A percentile compares a stretch with the other conserved stretches of the same genome.
Conservation (phyloP, 2,113 vertebrate genomes). For the Dicrurus megarhynchus region DNA sequence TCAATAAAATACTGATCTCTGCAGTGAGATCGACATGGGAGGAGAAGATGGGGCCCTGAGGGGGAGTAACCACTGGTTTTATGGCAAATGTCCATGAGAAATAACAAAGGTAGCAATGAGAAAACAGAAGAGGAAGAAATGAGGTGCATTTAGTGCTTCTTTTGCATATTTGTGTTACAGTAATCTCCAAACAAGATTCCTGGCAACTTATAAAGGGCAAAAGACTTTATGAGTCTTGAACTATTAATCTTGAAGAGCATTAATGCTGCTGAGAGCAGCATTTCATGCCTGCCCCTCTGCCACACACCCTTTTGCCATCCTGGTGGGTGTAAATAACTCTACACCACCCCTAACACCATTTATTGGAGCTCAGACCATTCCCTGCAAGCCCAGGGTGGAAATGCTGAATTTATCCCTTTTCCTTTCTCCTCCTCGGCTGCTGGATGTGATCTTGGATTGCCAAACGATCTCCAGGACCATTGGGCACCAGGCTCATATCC, state of each 20-base stretch:
- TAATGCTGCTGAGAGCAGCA: not conserved
- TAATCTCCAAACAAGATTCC: not conserved
- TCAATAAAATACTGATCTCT: not conserved
- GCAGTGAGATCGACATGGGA: not conserved
- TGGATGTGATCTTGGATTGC: not conserved
- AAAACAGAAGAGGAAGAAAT: not conserved
- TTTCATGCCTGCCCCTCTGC: not conserved
- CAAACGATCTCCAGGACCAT: not conserved
- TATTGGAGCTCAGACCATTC: not conserved
- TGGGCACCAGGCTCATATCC: not conserved
- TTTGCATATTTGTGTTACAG: not conserved
- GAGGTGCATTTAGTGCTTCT: not conserved
- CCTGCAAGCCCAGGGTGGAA: not conserved
- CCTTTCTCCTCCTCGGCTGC: not conserved
- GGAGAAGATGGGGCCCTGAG: not conserved
- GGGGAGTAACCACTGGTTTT: not conserved
- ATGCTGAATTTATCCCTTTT: not conserved
- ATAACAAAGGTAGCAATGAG: not conserved
- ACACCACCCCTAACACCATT: not conserved
- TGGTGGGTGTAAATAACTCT: not conserved
- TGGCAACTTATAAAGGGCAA: not conserved
- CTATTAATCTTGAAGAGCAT: not conserved
- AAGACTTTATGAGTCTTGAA: not conserved
- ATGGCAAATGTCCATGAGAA: not conserved
- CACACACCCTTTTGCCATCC: not conserved